Conservation (phyloP, 2,113 vertebrate genomes). For the Acanthisitta chloris region DNA sequence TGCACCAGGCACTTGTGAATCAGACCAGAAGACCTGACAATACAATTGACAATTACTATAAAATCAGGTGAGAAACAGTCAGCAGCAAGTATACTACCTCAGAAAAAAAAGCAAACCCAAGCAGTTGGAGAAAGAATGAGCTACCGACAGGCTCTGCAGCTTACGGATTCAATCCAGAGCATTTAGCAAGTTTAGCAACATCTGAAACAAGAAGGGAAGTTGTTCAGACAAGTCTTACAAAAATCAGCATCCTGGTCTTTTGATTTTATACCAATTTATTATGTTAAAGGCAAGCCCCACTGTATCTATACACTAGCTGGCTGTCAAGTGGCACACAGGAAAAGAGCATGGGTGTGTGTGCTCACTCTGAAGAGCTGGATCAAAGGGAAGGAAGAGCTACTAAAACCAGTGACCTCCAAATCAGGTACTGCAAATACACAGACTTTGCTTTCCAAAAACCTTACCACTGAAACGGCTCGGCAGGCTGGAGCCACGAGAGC, state of each 20-base stretch:
- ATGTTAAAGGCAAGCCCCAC: not conserved
- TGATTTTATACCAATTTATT: not conserved
- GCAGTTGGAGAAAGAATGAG: not conserved
- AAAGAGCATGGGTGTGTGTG: not conserved
- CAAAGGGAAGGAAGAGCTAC: not conserved
- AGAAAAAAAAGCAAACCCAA: not conserved
- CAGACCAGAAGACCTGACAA: conserved; percentile 20
- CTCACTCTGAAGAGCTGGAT: not conserved
- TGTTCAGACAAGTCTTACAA: conserved; percentile 14
- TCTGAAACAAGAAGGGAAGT: not conserved
- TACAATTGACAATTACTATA: conserved; percentile 13
- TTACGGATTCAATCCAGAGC: not conserved
- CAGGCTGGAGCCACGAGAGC: not conserved
- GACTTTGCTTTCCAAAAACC: not conserved
- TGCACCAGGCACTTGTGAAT: conserved; percentile 49
- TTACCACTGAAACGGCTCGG: not conserved
- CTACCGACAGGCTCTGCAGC: not conserved
- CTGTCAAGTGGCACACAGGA: not conserved
- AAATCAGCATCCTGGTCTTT: not conserved
- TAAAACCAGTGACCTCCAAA: not conserved
- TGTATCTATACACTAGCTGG: not conserved
- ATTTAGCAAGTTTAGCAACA: not conserved
- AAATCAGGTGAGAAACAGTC: conserved; percentile 40
- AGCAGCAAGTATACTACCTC: not conserved
- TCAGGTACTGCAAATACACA: not conserved